Evolutionary conservation across 2,797 vertebrate genomes (phyloP).

Genomic region (Erethizon dorsatum): DNA sequence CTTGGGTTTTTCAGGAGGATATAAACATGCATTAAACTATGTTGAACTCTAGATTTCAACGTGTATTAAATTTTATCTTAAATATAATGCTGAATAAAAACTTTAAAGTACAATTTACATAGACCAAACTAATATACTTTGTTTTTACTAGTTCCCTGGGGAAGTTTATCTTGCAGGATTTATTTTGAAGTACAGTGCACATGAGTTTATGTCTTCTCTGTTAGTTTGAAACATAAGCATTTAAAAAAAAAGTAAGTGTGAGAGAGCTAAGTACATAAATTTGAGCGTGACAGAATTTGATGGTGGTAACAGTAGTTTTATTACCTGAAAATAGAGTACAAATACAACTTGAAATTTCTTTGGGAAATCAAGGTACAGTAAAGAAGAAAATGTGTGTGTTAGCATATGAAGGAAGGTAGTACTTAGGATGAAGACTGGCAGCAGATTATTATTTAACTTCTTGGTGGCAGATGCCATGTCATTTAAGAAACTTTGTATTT

Average conservation of each 20-base stretch:
- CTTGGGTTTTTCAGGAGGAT: neutral
- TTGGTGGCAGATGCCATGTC: neutral
- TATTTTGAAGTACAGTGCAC: slow-evolving; percentile 1
- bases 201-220: slow-evolving; percentile 3
- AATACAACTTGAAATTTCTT: slow-evolving; percentile 1
- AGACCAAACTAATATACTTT: neutral
- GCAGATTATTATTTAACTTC: neutral
- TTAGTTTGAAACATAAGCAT: neutral
- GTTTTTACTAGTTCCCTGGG: slow-evolving; percentile 8
- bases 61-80: slow-evolving; percentile 37
- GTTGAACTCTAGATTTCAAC: slow-evolving; percentile 7
- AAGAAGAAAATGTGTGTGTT: neutral
- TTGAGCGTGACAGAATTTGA: neutral
- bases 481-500: neutral
- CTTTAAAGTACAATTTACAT: neutral
- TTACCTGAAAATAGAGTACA: neutral
- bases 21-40: slow-evolving; percentile 31
- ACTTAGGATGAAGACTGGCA: neutral
- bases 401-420: neutral
- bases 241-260: neutral
- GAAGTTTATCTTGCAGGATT: neutral
- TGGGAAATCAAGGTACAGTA: neutral
- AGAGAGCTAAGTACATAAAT: neutral
- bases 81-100: slow-evolving; percentile 46
- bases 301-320: neutral